Base-by-base conservation (phyloP, 2,797 vertebrate species). In the Gila robusta region DNA sequence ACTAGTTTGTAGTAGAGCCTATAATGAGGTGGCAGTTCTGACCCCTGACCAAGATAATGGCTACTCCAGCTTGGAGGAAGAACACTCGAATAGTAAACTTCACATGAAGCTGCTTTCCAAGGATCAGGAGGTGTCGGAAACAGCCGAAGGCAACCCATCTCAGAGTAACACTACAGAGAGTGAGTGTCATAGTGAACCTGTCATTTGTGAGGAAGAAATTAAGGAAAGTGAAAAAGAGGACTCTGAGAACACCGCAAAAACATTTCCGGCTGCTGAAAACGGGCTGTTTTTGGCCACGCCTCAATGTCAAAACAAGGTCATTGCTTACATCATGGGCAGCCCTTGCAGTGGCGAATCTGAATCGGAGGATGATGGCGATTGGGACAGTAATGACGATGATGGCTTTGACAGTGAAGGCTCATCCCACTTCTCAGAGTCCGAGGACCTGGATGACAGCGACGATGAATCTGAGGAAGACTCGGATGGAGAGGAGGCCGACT, bases 301-400 rank as follows among this genome's bases (percentile, higher is more conserved):
- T 0, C 91, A 79, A 0, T 99, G 98, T 77, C 94, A 94, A 5
- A 99, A 99, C 92, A 97, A 94, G 78, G 54, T 95, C n/a, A 99
- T 99, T n/a, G 96, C 97, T 83, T 99, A 96, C 90, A 99, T 99
- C 90, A 95, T 99, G 93, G 97, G 98, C 14, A 96, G 96, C 79
- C 93, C 93, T 5, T 94, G 94, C 88, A 97, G 97, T 0, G 97
- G 95, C 0, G 96, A 96, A 81, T 95, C 93, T 2, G 92, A 88
- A 0, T 95, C 86, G 4, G 94, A 93, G 47, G 93, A 89, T 56
- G 95, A 94, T 69, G 44, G 26, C 0, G 92, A 89, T 0, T 94
- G 93, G 90, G 92, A 91, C 39, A 93, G 88, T 1, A 93, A 94
- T 16, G 94, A 94, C 1, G 95, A 97, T 0, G 97, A 96, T 1